Evolutionary conservation across 2,888 invertebrate genomes (phyloP).

Genomic region (Lathronympha strigana): DNA sequence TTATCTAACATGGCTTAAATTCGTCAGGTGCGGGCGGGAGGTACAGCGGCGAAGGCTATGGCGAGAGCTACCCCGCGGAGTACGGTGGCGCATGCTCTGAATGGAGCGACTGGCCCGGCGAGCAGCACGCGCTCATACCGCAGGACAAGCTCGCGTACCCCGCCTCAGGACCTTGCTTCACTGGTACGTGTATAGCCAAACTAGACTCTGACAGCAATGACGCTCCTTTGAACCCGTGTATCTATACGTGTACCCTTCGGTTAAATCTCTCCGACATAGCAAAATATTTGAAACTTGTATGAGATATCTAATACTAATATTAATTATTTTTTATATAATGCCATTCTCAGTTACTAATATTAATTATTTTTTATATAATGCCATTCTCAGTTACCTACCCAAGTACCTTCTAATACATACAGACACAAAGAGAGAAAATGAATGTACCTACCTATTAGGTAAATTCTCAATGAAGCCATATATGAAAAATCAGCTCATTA

Average conservation of each 20-base stretch:
- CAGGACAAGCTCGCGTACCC: conserved; percentile 81
- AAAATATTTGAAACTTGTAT: too few relatives aligned
- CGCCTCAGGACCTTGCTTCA: conserved; percentile 85
- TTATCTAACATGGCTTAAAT: conserved; percentile 22
- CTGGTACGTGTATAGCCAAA: conserved; percentile 71
- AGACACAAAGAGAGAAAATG: too few relatives aligned
- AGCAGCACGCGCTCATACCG: conserved; percentile 78
- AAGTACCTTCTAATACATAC: too few relatives aligned
- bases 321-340: too few relatives aligned
- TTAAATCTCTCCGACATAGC: not conserved
- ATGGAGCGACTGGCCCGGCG: conserved; percentile 78
- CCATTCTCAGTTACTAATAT: too few relatives aligned
- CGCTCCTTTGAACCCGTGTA: not conserved
- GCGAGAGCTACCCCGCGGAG: conserved; percentile 75
- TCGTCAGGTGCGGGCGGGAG: conserved; percentile 68
- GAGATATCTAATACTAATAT: too few relatives aligned
- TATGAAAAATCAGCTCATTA: not conserved
- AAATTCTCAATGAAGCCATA: not conserved
- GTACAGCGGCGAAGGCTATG: conserved; percentile 77
- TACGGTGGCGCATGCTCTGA: conserved; percentile 78
- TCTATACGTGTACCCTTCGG: not conserved
- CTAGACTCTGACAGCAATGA: not conserved
- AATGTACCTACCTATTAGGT: not conserved
- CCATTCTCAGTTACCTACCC: too few relatives aligned
- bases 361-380: too few relatives aligned